phyloP scores from a whole-genome alignment of 64 coral and sea anemone genomes.

The Dendrophyllia cribrosa region DNA sequence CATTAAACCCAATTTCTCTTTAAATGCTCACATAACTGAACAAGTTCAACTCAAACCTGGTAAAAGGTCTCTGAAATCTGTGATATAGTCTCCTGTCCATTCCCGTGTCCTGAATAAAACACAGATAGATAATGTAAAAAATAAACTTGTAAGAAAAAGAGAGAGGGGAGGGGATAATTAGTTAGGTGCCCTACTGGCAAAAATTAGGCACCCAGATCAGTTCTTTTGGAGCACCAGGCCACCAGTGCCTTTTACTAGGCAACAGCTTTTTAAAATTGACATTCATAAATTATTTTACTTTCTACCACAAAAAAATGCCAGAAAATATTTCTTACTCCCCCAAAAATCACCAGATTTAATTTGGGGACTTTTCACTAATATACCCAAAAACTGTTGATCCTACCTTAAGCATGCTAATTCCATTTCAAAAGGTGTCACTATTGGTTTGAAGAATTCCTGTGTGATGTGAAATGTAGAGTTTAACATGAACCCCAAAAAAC shows the following conservation, averaged over 20 bases:
- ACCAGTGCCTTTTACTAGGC: too few species aligned
- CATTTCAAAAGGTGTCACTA: slow-evolving; percentile 95
- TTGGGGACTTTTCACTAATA: too few species aligned
- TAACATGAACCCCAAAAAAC: neutral
- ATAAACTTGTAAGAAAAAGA: neutral
- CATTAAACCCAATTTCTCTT: too few species aligned
- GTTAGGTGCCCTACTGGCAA: too few species aligned
- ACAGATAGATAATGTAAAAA: slow-evolving; percentile 14
- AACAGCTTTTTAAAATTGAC: too few species aligned
- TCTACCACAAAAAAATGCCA: too few species aligned
- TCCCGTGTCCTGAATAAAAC: slow-evolving; percentile 81
- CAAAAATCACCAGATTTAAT: too few species aligned
- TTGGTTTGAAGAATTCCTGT: slow-evolving; percentile 93
- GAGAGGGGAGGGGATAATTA: neutral
- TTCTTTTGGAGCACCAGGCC: too few species aligned
- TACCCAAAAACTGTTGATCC: neutral
- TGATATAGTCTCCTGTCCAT: slow-evolving; percentile 97
- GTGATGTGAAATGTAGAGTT: neutral
- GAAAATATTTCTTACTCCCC: too few species aligned
- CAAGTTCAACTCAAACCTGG: slow-evolving; percentile 54
- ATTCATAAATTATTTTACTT: too few species aligned
- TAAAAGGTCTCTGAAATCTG: slow-evolving; percentile 87
- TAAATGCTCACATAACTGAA: neutral
- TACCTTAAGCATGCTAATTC: slow-evolving; percentile 97
- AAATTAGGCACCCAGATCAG: too few species aligned